Percentiles rank a stretch among this genome's conserved stretches.
These are phyloP conservation scores for Manis javanica DNA, from an alignment of 2,797 vertebrate species.

Conservation along the genomic window DNA sequence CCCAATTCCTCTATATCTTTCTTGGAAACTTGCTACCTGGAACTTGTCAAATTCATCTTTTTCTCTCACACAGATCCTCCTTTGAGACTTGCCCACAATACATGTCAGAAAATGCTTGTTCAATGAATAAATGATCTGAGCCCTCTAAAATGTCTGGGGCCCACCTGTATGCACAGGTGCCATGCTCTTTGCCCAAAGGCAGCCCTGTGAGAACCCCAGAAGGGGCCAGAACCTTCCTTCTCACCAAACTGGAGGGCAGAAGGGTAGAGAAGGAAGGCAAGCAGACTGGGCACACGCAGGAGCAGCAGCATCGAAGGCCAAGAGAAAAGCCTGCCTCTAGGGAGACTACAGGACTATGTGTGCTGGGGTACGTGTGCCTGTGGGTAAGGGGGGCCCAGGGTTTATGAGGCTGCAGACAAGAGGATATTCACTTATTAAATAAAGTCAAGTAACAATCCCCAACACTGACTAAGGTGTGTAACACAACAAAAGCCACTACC, in stretches of 20 bases:
- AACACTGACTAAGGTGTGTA: neutral
- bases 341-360: neutral
- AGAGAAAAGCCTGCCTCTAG: neutral
- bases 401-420: neutral
- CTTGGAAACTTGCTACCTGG: neutral
- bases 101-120: neutral
- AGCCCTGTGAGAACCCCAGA: neutral
- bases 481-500: neutral
- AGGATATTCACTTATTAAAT: neutral
- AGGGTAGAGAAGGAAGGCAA: neutral
- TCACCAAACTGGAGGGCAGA: neutral
- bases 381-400: neutral
- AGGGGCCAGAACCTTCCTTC: neutral
- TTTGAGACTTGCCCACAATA: neutral
- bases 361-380: neutral
- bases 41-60: neutral
- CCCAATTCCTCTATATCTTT: neutral
- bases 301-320: neutral
- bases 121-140: neutral
- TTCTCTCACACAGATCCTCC: neutral
- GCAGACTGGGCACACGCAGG: neutral
- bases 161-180: neutral
- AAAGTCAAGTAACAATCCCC: neutral
- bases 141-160: neutral
- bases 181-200: neutral